Base-by-base conservation (phyloP, 2,113 vertebrate genomes). In the Silurus meridionalis region DNA sequence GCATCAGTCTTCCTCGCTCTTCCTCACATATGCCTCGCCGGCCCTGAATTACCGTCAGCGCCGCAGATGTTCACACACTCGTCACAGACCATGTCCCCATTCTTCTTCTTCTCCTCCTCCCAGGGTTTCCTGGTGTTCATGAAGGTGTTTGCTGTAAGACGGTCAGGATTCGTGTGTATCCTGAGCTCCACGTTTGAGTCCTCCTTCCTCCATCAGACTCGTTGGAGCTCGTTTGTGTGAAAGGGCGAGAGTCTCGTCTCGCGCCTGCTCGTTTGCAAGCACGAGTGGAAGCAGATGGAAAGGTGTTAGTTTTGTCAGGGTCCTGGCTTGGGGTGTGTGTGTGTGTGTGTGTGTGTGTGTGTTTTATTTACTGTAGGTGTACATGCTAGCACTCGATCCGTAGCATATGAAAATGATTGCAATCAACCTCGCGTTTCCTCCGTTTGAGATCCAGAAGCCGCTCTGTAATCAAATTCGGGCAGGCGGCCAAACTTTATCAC, bases 1-100 rank as follows among this genome's bases (percentile, higher is more conserved):
- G 80, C 86, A 75, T 87, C 80, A 80, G 80, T 66, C 81, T 89
- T 82, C 67, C 79, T 80, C 78, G 79, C 25, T 82, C 52, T 69
- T 69, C 57, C 71, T 48, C 58, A 64, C 37, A 25, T 55, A 82
- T 46, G 85, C 80, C 85, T 83, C 25, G 21, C 69, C 78, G 79
- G 60, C 50, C 69, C 19, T 83, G 66, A 87, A 83, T 87, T 64
- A 87, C 71, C 4, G 25, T 53, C 2, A 77, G 66, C 50, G 53
- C 53, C 53, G 1, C 11, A 7, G 15, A 25, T 50, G 69, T 82
- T 86, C 79, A 72, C 55, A 28, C 79, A 52, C 23, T 55, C 23
- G 66, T 19, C 57, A n/a, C 64, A 25, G 80, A 48, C 61, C 25
- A 37, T 57, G 0, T 19, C 61, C 55, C 55, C 55, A 21, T 19